phyloP scores from a whole-genome alignment of 64 coral and sea anemone species.

The Montipora capricornis region DNA sequence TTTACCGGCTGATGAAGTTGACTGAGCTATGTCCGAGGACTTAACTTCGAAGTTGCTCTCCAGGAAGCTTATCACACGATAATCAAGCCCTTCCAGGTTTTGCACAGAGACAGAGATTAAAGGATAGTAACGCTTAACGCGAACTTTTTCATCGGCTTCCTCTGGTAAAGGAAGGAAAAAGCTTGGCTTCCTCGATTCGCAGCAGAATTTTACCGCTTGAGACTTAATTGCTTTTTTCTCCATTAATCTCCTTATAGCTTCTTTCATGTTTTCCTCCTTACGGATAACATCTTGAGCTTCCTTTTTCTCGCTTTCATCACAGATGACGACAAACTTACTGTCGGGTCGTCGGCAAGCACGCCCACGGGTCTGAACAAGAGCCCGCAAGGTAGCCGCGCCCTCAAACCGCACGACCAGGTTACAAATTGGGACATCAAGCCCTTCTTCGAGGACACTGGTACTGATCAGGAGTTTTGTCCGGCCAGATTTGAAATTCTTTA shows the following conservation, averaged over 20 bases:
- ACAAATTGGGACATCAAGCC: slow-evolving; percentile 91
- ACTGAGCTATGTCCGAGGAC: not conserved
- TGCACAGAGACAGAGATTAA: not conserved
- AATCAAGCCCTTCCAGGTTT: not conserved
- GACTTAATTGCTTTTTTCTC: no score
- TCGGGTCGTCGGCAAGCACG: slow-evolving; percentile 75
- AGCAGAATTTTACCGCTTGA: slow-evolving; percentile 22
- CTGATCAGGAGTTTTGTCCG: slow-evolving; percentile 84
- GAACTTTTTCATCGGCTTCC: not conserved
- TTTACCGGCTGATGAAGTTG: not conserved
- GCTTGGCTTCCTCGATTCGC: not conserved
- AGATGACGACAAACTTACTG: slow-evolving; percentile 90
- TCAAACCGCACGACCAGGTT: slow-evolving; percentile 94
- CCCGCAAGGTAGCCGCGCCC: slow-evolving; percentile 57
- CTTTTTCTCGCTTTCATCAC: slow-evolving; percentile 50
- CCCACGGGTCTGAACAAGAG: slow-evolving; percentile 84
- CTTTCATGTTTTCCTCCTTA: slow-evolving; percentile 82
- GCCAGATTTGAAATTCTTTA: slow-evolving; percentile 80
- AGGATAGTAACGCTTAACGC: not conserved
- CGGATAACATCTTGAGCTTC: slow-evolving; percentile 26
- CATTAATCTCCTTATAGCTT: slow-evolving; percentile 35
- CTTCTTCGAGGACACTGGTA: slow-evolving; percentile 93
- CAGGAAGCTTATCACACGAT: slow-evolving; percentile 6
- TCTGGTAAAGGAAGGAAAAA: not conserved
- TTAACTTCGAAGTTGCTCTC: slow-evolving; percentile 23